Evolutionary conservation across 2,113 vertebrate species (phyloP).

Genomic region (Fulica atra): DNA sequence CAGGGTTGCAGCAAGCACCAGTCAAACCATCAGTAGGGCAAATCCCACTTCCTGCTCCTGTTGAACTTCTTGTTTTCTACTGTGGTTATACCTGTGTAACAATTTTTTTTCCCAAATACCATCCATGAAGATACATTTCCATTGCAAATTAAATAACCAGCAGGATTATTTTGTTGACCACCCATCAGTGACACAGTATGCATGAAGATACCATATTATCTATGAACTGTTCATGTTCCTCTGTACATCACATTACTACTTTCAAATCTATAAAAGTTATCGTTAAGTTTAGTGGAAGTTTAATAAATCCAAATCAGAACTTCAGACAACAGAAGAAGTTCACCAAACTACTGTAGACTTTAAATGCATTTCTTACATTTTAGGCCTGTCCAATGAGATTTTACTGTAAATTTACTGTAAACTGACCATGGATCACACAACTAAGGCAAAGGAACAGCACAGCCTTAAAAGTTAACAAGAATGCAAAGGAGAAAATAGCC

Average conservation of each 20-base stretch:
- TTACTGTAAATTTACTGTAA: background rate
- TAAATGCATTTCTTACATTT: background rate
- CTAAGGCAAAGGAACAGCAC: background rate
- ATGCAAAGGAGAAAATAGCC: background rate
- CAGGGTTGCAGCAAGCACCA: background rate
- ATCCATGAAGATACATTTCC: background rate
- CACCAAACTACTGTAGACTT: background rate
- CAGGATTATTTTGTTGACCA: background rate
- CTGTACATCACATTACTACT: background rate
- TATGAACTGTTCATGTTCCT: background rate
- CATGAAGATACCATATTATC: background rate
- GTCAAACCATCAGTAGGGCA: background rate
- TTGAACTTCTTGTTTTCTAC: background rate
- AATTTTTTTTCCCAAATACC: background rate
- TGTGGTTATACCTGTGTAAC: background rate
- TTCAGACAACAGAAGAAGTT: background rate
- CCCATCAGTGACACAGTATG: background rate
- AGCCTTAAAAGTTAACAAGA: background rate
- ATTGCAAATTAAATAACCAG: background rate
- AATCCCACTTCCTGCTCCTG: background rate
- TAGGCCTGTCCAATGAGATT: background rate
- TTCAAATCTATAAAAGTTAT: background rate
- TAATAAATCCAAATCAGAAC: background rate
- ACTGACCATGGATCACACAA: background rate
- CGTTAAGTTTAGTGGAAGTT: background rate